These are phyloP conservation scores for Ditula angustiorana DNA, from an alignment of 2,888 invertebrate species.

Conservation along the genomic window DNA sequence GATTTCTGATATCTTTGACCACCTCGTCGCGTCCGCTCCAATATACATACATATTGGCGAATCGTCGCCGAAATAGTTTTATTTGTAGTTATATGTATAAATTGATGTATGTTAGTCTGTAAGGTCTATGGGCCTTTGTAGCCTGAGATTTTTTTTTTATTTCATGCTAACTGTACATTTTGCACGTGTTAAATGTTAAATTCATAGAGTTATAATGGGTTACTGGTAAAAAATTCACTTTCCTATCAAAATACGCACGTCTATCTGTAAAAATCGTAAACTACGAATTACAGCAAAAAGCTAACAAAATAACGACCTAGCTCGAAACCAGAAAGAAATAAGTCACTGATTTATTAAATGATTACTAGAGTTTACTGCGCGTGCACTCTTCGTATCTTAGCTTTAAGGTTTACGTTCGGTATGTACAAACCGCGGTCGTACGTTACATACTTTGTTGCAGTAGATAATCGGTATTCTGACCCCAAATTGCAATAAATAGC, in stretches of 20 bases:
- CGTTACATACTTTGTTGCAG: conserved; percentile 22
- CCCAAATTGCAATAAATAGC: conserved; percentile 21
- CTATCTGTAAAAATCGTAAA: background rate
- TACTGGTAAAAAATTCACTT: background rate
- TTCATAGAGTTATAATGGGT: no score
- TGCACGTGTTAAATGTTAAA: no score
- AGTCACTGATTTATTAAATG: conserved; percentile 28
- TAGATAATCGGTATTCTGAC: conserved; percentile 26
- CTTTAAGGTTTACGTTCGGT: conserved; percentile 1
- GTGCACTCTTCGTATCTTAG: conserved; percentile 8
- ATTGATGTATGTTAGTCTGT: no score
- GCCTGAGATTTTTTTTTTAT: no score
- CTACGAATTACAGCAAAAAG: conserved; percentile 36
- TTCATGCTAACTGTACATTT: no score
- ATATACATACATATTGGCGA: no score
- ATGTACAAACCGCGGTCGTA: background rate
- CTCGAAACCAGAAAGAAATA: conserved; percentile 7
- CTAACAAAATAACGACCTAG: conserved; percentile 32
- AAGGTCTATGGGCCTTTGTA: no score
- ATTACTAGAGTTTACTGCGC: conserved; percentile 25
- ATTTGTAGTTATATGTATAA: no score
- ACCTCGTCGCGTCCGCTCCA: no score
- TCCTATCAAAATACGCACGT: background rate
- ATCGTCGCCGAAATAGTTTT: no score
- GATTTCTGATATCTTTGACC: no score